A percentile compares a stretch with the other conserved stretches of the same genome.
Evolutionary conservation across 2,113 vertebrate species (phyloP).

Genomic region (Coracopsis vasa): DNA sequence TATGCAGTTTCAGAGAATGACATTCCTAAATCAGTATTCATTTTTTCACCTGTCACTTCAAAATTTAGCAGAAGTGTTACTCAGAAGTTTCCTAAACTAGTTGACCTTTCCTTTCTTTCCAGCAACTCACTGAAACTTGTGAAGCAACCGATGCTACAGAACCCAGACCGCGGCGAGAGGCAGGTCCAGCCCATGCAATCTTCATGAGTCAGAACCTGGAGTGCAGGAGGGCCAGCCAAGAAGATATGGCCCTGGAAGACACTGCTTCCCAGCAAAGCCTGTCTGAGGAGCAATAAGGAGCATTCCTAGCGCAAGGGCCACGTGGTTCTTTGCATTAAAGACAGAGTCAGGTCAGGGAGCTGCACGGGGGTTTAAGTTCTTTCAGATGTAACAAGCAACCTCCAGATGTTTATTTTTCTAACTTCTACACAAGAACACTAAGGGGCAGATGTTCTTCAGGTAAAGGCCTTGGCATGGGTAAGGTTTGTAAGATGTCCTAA

Average conservation of each 20-base stretch:
- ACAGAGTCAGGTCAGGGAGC: background rate
- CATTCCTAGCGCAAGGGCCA: background rate
- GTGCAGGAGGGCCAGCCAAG: slow-evolving; percentile 68
- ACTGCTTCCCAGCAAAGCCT: slow-evolving; percentile 65
- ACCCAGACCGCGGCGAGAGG: background rate
- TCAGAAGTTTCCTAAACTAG: background rate
- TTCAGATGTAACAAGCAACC: background rate
- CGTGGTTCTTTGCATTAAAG: background rate
- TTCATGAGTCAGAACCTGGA: slow-evolving; percentile 24
- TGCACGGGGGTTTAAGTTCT: background rate
- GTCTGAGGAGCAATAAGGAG: slow-evolving; percentile 64
- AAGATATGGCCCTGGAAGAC: slow-evolving; percentile 70
- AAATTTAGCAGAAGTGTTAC: background rate
- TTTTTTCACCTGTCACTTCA: slow-evolving; percentile 1
- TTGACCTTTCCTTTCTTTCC: background rate
- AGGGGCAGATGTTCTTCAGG: background rate
- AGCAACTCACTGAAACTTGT: slow-evolving; percentile 82
- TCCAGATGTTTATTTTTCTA: slow-evolving; percentile 64
- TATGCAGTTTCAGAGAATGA: background rate
- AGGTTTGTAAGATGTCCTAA: slow-evolving; percentile 3
- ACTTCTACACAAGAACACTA: background rate
- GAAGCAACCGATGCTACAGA: slow-evolving; percentile 73
- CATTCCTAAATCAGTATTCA: background rate
- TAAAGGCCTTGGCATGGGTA: background rate
- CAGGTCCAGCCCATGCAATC: background rate